Evolutionary conservation across 2,888 invertebrate genomes (phyloP).

Genomic region (Tholera decimalis): DNA sequence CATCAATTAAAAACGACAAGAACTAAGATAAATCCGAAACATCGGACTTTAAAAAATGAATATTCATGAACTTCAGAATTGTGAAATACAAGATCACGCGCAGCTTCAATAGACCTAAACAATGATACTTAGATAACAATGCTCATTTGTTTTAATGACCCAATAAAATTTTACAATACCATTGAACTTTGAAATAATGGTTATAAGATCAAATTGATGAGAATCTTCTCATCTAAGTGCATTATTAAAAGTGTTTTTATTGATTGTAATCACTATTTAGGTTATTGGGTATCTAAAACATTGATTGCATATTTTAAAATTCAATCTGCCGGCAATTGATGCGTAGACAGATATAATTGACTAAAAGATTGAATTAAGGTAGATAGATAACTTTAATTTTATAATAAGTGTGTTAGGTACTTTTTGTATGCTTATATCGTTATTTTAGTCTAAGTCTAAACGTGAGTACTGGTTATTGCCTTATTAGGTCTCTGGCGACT

Average conservation of each 20-base stretch:
- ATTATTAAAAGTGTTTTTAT: conserved; percentile 15
- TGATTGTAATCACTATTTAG: conserved; percentile 7
- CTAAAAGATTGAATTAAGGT: no score
- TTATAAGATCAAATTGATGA: conserved; percentile 32
- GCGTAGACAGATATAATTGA: conserved; percentile 1
- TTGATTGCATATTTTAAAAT: conserved; percentile 26
- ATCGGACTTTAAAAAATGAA: conserved; percentile 13
- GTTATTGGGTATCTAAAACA: not conserved
- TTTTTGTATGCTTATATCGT: no score
- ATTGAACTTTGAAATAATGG: conserved; percentile 59
- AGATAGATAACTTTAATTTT: no score
- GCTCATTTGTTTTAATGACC: conserved; percentile 40
- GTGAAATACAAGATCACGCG: conserved; percentile 18
- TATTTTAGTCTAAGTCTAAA: no score
- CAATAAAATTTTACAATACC: conserved; percentile 52
- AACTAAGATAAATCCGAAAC: conserved; percentile 1
- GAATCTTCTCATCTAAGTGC: conserved; percentile 19
- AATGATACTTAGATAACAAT: conserved; percentile 13
- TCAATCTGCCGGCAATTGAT: conserved; percentile 4
- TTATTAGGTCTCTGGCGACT: no score
- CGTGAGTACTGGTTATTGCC: no score
- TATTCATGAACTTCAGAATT: conserved; percentile 30
- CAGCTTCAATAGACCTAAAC: not conserved
- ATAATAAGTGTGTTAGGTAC: no score
- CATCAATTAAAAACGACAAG: no score